Evolutionary conservation across 2,888 invertebrate genomes (phyloP), one percentile per base, ranked within the genome.

Genomic region (Smittia sp.): DNA sequence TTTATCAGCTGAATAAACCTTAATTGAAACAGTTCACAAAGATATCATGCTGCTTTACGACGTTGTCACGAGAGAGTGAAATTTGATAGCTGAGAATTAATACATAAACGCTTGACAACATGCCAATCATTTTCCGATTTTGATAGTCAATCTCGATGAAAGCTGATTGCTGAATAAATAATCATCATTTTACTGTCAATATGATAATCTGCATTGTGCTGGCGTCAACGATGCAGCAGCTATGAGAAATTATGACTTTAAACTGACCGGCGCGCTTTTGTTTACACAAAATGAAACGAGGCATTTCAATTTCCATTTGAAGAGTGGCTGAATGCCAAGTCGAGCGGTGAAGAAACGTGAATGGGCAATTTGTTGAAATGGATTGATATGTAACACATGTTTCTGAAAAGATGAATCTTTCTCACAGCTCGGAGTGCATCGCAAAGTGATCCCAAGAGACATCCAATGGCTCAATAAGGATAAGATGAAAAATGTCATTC

Each of bases 371-470:
- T 9, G 58, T 39, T 7, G 22, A 11, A 58, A 58, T 22, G 58
- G 58, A 58, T 58, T 58, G 58, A 58, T 58, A 20, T 1, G 58
- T 2, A 58, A 58, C 58, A 58, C 22, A 58, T 58, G 58, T 11
- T 58, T 46, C 18, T 18, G 52, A 6, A 46, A 32, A 32, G n/a
- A n/a, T n/a, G n/a, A n/a, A n/a, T n/a, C n/a, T 32, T 9, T 6
- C 32, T 46, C 15, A 2, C 46, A 46, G 6, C n/a, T 46, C 15
- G 46, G 46, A 46, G 46, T 46, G 46, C 46, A 46, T 2, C 46
- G 11, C 2, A 3, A 46, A 46, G 46, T 46, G 46, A 11, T 46
- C 15, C 2, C n/a, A 6, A 46, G 46, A 46, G 46, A 46, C 38
- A 38, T 11, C n/a, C 15, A n/a, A 46, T n/a, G 15, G n/a, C 2